These are phyloP conservation scores for Dicranocentrus wangi DNA, from an alignment of 2,888 invertebrate species.

Conservation along the genomic window DNA sequence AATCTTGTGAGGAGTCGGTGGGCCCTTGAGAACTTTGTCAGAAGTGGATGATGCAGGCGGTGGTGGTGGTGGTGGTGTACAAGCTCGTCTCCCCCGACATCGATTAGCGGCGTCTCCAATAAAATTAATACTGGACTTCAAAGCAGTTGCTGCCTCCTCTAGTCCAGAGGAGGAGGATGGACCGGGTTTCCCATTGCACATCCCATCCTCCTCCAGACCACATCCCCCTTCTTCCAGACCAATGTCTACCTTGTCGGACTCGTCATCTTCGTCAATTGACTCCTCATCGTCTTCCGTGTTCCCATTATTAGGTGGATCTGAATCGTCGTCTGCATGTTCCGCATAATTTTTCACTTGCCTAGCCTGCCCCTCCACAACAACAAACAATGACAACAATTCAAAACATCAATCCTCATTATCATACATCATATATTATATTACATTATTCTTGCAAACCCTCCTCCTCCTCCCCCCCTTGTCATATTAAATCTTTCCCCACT, in stretches of 20 bases:
- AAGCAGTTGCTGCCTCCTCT: background rate
- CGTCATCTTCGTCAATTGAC: constrained; percentile 3
- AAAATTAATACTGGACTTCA: too few relatives aligned
- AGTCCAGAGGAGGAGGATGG: background rate
- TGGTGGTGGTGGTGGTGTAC: constrained; percentile 33
- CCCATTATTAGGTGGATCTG: constrained; percentile 2
- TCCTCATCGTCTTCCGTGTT: background rate
- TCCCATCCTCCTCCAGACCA: background rate
- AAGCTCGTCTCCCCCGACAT: constrained; percentile 18
- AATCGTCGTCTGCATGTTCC: background rate
- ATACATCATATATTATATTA: too few relatives aligned
- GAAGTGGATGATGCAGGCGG: background rate
- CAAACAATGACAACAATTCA: too few relatives aligned
- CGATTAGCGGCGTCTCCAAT: too few relatives aligned
- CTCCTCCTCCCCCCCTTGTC: too few relatives aligned
- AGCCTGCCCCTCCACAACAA: too few relatives aligned
- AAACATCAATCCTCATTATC: too few relatives aligned
- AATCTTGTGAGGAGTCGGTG: constrained; percentile 73
- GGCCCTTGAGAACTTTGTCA: constrained; percentile 48
- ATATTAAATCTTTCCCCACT: too few relatives aligned
- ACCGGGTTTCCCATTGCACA: background rate
- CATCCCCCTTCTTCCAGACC: too few relatives aligned
- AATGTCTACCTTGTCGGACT: too few relatives aligned
- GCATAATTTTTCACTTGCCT: background rate
- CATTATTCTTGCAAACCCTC: too few relatives aligned